Conservation (phyloP, 2,797 vertebrate species). For the Acipenser ruthenus region DNA sequence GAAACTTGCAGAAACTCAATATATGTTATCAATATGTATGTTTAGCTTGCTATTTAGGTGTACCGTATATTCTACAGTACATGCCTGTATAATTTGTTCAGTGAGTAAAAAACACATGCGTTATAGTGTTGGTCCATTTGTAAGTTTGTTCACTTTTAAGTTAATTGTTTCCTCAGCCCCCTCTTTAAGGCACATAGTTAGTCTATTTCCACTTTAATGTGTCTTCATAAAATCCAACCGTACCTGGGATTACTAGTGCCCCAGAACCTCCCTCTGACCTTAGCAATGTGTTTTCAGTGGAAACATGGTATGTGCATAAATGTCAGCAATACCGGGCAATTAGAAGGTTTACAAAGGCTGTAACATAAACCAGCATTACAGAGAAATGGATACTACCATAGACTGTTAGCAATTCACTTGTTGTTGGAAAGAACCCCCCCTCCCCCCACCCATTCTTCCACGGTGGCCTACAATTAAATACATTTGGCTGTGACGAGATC, state of each 20-base stretch:
- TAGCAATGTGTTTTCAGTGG: slow-evolving; percentile 72
- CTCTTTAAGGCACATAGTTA: no score
- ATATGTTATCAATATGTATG: no score
- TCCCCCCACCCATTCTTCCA: slow-evolving; percentile 68
- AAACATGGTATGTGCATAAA: slow-evolving; percentile 68
- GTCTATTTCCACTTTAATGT: slow-evolving; percentile 2
- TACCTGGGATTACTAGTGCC: slow-evolving; percentile 63
- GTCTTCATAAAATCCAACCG: slow-evolving; percentile 34
- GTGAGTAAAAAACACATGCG: no score
- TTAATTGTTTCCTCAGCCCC: no score
- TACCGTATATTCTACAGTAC: no score
- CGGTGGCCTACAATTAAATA: slow-evolving; percentile 68
- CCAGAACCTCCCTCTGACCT: slow-evolving; percentile 64
- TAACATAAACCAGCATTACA: slow-evolving; percentile 73
- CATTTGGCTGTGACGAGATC: slow-evolving; percentile 63
- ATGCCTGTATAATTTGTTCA: no score
- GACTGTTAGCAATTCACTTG: slow-evolving; percentile 70
- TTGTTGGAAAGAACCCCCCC: slow-evolving; percentile 65
- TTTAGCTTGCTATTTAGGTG: no score
- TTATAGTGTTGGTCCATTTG: no score
- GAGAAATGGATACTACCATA: slow-evolving; percentile 70
- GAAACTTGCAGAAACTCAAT: no score
- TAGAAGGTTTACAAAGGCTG: slow-evolving; percentile 71
- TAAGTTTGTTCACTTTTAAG: no score
- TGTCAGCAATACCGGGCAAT: slow-evolving; percentile 68